Evolutionary conservation across 2,888 invertebrate genomes (phyloP).

Genomic region (Ophraella communa): DNA sequence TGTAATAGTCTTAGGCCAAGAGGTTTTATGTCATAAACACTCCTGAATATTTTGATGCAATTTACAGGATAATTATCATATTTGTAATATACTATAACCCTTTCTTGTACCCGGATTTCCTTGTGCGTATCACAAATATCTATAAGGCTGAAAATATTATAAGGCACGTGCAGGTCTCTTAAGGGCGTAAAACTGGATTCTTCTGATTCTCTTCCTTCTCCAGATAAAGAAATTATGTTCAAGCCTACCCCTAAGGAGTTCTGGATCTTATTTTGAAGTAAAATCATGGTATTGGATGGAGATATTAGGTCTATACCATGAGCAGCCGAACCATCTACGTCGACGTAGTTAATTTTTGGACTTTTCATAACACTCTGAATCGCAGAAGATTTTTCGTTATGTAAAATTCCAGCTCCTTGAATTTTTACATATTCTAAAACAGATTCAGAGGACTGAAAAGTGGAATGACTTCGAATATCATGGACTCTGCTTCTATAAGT

Average conservation of each 20-base stretch:
- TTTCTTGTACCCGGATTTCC: slow-evolving; percentile 86
- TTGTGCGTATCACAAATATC: slow-evolving; percentile 97
- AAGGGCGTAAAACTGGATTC: slow-evolving; percentile 89
- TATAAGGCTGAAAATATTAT: slow-evolving; percentile 90
- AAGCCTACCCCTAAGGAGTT: slow-evolving; percentile 90
- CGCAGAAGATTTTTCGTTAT: slow-evolving; percentile 93
- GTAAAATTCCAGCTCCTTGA: slow-evolving; percentile 91
- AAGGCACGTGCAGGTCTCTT: slow-evolving; percentile 82
- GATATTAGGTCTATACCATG: slow-evolving; percentile 93
- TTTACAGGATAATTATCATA: slow-evolving; percentile 96
- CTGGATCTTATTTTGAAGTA: slow-evolving; percentile 76
- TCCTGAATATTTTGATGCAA: slow-evolving; percentile 95
- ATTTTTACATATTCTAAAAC: slow-evolving; percentile 80
- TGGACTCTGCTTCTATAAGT: slow-evolving; percentile 82
- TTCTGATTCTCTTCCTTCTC: slow-evolving; percentile 87
- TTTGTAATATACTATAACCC: slow-evolving; percentile 92
- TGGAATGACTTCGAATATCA: slow-evolving; percentile 79
- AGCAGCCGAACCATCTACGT: slow-evolving; percentile 83
- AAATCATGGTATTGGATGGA: slow-evolving; percentile 80
- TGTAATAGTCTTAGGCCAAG: slow-evolving; percentile 90
- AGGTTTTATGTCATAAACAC: slow-evolving; percentile 82
- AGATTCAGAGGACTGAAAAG: slow-evolving; percentile 75
- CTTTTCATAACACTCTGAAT: slow-evolving; percentile 89
- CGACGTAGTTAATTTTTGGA: slow-evolving; percentile 81
- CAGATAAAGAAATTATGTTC: slow-evolving; percentile 88